Percentiles rank a stretch among this genome's conserved stretches.
phyloP scores from a whole-genome alignment of 1,140 invertebrate species.

The Aporrectodea caliginosa region DNA sequence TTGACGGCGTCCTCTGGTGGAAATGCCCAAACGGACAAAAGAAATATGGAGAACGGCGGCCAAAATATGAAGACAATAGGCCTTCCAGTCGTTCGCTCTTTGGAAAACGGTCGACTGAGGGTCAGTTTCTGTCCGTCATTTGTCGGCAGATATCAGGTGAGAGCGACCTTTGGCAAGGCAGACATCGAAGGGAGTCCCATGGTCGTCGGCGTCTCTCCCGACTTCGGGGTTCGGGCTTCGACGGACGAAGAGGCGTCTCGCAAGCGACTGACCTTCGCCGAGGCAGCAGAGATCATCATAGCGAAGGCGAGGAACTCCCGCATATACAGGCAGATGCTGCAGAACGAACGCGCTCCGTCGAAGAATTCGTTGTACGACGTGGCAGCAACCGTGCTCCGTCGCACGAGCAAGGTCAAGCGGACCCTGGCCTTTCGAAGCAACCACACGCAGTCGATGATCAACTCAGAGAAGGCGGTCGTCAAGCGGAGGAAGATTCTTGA shows the following conservation, averaged over 20 bases:
- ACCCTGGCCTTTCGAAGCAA: not conserved
- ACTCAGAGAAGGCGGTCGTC: not conserved
- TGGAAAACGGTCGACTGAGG: not conserved
- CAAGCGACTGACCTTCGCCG: not conserved
- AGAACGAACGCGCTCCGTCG: not conserved
- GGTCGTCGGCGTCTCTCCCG: constrained; percentile 12
- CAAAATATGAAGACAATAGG: not conserved
- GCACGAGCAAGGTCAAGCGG: constrained; percentile 20
- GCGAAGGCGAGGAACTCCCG: not conserved
- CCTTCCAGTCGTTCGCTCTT: not conserved
- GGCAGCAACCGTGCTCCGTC: constrained; percentile 19
- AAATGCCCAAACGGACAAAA: too few relatives aligned
- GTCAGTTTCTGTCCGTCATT: not conserved
- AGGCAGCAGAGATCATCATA: not conserved
- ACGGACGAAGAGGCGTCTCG: not conserved
- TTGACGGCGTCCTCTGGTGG: too few relatives aligned
- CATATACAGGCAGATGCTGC: not conserved
- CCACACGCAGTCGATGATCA: not conserved
- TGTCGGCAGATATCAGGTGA: not conserved
- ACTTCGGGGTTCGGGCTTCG: not conserved
- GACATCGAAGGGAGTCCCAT: not conserved
- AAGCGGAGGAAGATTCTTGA: not conserved
- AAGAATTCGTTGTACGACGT: not conserved
- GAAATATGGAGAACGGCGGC: too few relatives aligned
- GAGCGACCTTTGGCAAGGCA: not conserved